Base-by-base conservation (phyloP, 1,140 invertebrate species). In the Pseudomyrmex cubaensis region DNA sequence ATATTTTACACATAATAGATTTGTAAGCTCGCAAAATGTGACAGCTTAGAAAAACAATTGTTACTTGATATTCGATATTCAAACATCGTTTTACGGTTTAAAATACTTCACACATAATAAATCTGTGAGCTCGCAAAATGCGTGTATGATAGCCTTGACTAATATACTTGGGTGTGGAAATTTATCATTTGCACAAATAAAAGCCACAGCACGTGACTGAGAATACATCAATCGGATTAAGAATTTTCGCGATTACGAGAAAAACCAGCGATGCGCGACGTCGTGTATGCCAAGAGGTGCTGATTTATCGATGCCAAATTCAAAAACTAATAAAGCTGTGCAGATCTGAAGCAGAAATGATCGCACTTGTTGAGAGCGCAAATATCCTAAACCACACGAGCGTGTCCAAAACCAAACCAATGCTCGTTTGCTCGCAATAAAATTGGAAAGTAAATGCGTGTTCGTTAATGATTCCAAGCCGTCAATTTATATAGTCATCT, bases 251-350 rank as follows among this genome's bases (percentile, higher is more conserved):
- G 35, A 74, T 56, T 25, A 44, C 50, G 50, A 72, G 12, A 50
- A 13, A 61, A 61, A 48, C 56, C 59, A 20, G 56, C 20, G 56
- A 20, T 10, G 72, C 70, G 25, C n/a, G 22, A 46, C 15, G 13
- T 2, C 13, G 22, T 44, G 54, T 4, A 48, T 61, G 54, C 72
- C 72, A 74, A 15, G 72, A 74, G 17, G 13, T n/a, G n/a, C 20
- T 74, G 72, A 74, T 74, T 74, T 74, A 74, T 74, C 13, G 70
- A 59, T 59, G 72, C 44, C 44, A 74, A 22, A 61, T 74, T 74
- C 56, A 61, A 61, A 73, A 74, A 74, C 56, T 74, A 74, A 74
- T 74, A 74, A 61, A 61, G 35, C 54, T 8, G 3, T 17, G 35
- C 35, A 7, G 35, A 74, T 74, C 72, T 74, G 56, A 74, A 74